A percentile compares a stretch with the other conserved stretches of the same genome.
Conservation (phyloP, 2,113 vertebrate genomes). For the Emydocephalus ijimae region DNA sequence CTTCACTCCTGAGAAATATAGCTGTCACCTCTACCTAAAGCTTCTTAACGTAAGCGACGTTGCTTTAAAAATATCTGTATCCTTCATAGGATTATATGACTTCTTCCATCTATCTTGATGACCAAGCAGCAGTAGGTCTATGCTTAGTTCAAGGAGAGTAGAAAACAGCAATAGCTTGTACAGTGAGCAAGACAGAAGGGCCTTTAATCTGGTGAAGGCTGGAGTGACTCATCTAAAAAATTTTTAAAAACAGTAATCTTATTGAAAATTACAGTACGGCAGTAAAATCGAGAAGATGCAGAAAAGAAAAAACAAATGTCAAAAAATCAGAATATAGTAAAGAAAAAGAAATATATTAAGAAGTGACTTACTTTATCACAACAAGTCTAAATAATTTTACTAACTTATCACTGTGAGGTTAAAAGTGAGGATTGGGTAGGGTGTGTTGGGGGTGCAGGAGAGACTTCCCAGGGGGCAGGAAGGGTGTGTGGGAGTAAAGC, state of each 20-base stretch:
- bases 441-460: background rate
- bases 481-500: background rate
- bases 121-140: background rate
- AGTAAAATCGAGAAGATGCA: background rate
- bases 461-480: background rate
- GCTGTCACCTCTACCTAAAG: background rate
- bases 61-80: background rate
- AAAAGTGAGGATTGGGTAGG: background rate
- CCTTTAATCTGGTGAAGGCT: background rate
- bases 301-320: background rate
- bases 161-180: background rate
- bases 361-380: background rate
- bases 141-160: background rate
- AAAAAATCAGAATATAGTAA: background rate
- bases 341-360: background rate
- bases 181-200: background rate
- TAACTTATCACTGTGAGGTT: background rate
- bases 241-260: background rate
- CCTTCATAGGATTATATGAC: background rate
- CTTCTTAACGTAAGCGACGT: background rate
- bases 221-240: background rate
- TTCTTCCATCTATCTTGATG: background rate
- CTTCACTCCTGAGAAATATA: background rate
- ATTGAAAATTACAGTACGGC: background rate
- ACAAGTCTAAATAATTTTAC: background rate